Evolutionary conservation across 2,113 vertebrate genomes (phyloP), one percentile per base, ranked within the genome.

Genomic region (Pomatorhinus ruficollis): DNA sequence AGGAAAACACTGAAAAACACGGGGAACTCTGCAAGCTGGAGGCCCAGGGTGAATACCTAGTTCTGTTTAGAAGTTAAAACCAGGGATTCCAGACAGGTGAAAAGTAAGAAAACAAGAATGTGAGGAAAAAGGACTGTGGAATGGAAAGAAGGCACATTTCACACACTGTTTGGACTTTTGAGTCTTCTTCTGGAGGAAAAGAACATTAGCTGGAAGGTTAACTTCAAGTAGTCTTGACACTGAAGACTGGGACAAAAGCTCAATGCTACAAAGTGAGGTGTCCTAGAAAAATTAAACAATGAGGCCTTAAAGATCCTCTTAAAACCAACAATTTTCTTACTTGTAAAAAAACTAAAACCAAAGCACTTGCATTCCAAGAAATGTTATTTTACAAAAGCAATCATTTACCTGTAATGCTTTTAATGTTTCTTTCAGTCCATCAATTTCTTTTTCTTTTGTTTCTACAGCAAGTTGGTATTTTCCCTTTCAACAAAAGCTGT

Each of bases 371-470:
- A 63, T 50, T 70, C 3, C 19, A 78, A 78, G 10, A 33, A 12
- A 63, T 37, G 14, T 64, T 49, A 64, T 49, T 89, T 77, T 66
- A 60, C 8, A 50, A 72, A 70, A 90, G 30, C 60, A 61, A 70
- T n/a, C 90, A n/a, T 76, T 91, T 98, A 99, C 99, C 99, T 99
- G 99, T 68, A 99, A 97, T 19, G 93, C 86, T 98, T 99, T 99
- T 80, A 99, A 96, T 86, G 99, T 98, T 97, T 99, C 99, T 87
- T 99, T 99, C 71, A 99, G 95, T 92, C 98, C 99, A 96, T 97
- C 98, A 47, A 99, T 99, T 98, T 99, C 99, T 96, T 98, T 99
- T 96, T 99, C 99, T 97, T 99, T 99, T 96, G 99, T 96, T 97
- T 99, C 98, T 49, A 98, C 96, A 94, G 93, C 98, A 97, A 99